These are phyloP conservation scores for Lissocephala sabroskyi DNA, from an alignment of 2,888 invertebrate genomes.

Conservation along the genomic window DNA sequence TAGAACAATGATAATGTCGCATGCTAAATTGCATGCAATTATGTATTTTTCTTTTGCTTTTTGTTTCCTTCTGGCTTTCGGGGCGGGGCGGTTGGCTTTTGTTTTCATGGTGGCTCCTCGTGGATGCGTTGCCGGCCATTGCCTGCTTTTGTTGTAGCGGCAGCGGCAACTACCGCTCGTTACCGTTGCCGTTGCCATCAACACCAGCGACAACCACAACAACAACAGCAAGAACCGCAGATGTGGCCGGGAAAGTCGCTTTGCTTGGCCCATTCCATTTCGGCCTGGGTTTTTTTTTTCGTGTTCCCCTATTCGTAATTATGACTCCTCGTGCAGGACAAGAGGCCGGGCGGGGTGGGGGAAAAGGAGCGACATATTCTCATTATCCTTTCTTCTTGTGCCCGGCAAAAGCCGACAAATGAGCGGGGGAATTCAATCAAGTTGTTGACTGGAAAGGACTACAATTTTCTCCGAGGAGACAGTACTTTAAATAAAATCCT, in stretches of 20 bases:
- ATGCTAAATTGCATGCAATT: slow-evolving; percentile 70
- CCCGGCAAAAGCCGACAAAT: no score
- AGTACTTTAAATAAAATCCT: no score
- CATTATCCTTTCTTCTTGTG: no score
- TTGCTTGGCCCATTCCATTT: background rate
- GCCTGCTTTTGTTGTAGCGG: slow-evolving; percentile 13
- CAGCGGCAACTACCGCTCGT: slow-evolving; percentile 28
- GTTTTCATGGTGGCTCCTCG: slow-evolving; percentile 6
- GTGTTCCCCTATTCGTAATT: slow-evolving; percentile 37
- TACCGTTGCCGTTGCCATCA: slow-evolving; percentile 7
- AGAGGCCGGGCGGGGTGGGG: no score
- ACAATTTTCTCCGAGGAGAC: no score
- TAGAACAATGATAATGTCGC: slow-evolving; percentile 67
- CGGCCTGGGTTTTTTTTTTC: background rate
- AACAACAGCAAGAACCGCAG: slow-evolving; percentile 1
- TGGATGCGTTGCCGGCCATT: background rate
- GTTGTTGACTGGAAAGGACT: no score
- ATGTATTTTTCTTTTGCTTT: slow-evolving; percentile 52
- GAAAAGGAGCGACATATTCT: no score
- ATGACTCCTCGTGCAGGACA: no score
- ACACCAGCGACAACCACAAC: slow-evolving; percentile 11
- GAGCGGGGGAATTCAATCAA: no score
- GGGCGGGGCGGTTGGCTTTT: no score
- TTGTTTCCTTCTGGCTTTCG: slow-evolving; percentile 2
- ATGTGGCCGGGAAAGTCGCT: background rate